A percentile compares a stretch with the other conserved stretches of the same genome.
These are phyloP conservation scores for Sphinx pinastri DNA, from an alignment of 2,888 invertebrate genomes.

Conservation along the genomic window DNA sequence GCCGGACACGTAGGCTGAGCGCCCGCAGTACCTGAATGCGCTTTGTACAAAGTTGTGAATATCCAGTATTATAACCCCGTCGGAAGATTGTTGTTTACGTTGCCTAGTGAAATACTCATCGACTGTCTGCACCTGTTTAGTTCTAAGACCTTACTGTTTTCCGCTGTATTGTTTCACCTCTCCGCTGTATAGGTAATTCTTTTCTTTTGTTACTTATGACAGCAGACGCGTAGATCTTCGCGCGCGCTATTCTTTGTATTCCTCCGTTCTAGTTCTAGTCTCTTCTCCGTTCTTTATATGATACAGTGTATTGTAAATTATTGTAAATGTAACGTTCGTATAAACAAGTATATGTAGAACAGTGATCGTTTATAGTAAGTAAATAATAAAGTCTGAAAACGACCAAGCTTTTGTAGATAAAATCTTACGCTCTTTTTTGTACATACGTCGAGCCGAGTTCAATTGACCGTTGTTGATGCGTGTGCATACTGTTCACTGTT, in stretches of 20 bases:
- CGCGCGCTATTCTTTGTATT: background rate
- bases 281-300: slow-evolving; percentile 6
- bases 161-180: slow-evolving; percentile 32
- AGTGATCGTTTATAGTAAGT: slow-evolving; percentile 60
- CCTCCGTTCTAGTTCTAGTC: slow-evolving; percentile 1
- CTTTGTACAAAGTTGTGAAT: slow-evolving; percentile 55
- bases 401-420: slow-evolving; percentile 80
- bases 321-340: slow-evolving; percentile 46
- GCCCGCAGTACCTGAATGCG: slow-evolving; percentile 28
- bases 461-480: slow-evolving; percentile 69
- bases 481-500: slow-evolving; percentile 64
- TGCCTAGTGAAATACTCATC: slow-evolving; percentile 55
- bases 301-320: slow-evolving; percentile 39
- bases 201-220: background rate
- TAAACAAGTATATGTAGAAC: slow-evolving; percentile 39
- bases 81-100: slow-evolving; percentile 44
- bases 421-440: slow-evolving; percentile 67
- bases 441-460: slow-evolving; percentile 64
- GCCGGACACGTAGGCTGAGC: slow-evolving; percentile 67
- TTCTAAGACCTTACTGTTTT: slow-evolving; percentile 32
- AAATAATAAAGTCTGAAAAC: slow-evolving; percentile 79
- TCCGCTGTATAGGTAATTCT: slow-evolving; percentile 31
- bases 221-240: slow-evolving; percentile 2
- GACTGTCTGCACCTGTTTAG: slow-evolving; percentile 31
- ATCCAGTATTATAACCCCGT: slow-evolving; percentile 54